Percentiles rank a stretch among this genome's conserved stretches.
Conservation (phyloP, 1,140 invertebrate genomes). For the Drosophila carrolli region DNA sequence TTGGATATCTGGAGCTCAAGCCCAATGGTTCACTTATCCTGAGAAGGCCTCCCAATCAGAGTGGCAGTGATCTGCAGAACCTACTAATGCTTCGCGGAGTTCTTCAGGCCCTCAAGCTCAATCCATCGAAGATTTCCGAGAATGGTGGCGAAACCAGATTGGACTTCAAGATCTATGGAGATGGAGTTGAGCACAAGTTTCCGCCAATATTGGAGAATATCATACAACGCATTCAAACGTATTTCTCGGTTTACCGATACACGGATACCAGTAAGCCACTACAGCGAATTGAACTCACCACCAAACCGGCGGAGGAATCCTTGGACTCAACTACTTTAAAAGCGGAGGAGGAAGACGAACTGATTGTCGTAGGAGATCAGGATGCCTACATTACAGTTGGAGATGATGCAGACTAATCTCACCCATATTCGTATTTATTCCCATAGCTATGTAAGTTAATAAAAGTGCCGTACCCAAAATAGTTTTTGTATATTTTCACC, state of each 20-base stretch:
- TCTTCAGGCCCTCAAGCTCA: slow-evolving; percentile 54
- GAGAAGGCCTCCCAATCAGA: slow-evolving; percentile 26
- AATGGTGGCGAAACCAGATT: slow-evolving; percentile 25
- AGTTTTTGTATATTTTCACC: background rate
- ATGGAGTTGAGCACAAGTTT: slow-evolving; percentile 86
- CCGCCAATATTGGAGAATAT: slow-evolving; percentile 87
- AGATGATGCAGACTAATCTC: slow-evolving; percentile 26
- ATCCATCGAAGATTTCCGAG: slow-evolving; percentile 2
- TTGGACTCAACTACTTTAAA: slow-evolving; percentile 12
- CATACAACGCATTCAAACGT: slow-evolving; percentile 87
- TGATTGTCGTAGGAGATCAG: slow-evolving; percentile 39
- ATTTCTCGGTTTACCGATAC: slow-evolving; percentile 86
- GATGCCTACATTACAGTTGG: slow-evolving; percentile 54
- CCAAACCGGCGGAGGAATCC: background rate
- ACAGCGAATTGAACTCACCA: slow-evolving; percentile 40
- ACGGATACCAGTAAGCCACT: slow-evolving; percentile 85
- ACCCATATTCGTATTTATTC: slow-evolving; percentile 31
- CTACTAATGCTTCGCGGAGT: slow-evolving; percentile 55
- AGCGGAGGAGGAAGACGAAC: slow-evolving; percentile 4
- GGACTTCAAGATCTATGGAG: slow-evolving; percentile 72
- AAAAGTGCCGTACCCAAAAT: slow-evolving; percentile 16
- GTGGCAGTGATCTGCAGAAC: slow-evolving; percentile 52
- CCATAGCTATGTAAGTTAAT: slow-evolving; percentile 36
- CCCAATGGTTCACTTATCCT: slow-evolving; percentile 71
- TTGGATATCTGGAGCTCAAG: slow-evolving; percentile 68